Evolutionary conservation across 2,113 vertebrate genomes (phyloP), one percentile per base, ranked within the genome.

Genomic region (Bos javanicus): DNA sequence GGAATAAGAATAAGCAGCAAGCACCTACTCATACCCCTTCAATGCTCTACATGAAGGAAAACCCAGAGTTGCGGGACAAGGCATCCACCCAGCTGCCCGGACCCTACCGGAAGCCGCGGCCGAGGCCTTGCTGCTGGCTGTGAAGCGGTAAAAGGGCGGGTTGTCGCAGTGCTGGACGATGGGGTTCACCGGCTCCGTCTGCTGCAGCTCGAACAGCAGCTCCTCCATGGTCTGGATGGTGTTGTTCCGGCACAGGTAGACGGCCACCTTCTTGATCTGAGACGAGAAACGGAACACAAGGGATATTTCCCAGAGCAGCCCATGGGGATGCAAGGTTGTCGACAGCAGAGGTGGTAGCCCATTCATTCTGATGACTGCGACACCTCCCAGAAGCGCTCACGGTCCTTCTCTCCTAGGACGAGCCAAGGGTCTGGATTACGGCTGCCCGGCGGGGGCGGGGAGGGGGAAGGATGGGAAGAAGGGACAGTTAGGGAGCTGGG

Each of bases 201-300:
- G 99, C 98, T 99, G 99, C 83, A 99, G 99, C 98, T 99, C 99
- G 91, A 99, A 99, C 54, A 99, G 99, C 25, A 99, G 99, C 98
- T 99, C 99, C 97, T 99, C 99, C 99, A 99, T 99, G 12, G 99
- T 99, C 97, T 99, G 99, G 93, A 99, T 99, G 85, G 99, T 99
- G 98, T 99, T 99, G 98, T 99, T 99, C 60, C 99, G 99, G 97
- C 99, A 99, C 6, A 99, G 97, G 98, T 99, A 99, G 91, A 99
- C 99, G 12, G 99, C 99, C 98, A 99, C 99, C 97, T 99, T 99
- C 98, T 99, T 99, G 97, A 99, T 99, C 99, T 99, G 97, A 57
- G 94, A 83, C 30, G 74, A 85, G 94, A 96, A 64, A 85, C 84
- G 81, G 85, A 67, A 96, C 91, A 15, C 10, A 91, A 98, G 12